phyloP scores from a whole-genome alignment of 2,888 invertebrate genomes.

The Lepidochitona cinerea region DNA sequence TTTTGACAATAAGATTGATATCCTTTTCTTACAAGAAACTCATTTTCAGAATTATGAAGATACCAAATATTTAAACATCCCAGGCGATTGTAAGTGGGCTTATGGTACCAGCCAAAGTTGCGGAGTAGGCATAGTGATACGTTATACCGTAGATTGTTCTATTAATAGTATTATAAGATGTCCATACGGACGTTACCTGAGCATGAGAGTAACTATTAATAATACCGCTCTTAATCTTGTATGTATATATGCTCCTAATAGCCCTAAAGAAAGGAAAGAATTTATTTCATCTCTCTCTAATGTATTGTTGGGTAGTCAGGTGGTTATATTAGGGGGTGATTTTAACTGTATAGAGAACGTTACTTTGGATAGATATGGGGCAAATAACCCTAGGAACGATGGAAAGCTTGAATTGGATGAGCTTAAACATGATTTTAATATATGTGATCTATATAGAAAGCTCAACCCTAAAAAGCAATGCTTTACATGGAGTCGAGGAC shows the following conservation, averaged over 20 bases:
- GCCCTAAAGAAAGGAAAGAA: not conserved
- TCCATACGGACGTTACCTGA: not conserved
- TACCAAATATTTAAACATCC: not conserved
- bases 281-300: not conserved
- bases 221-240: not conserved
- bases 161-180: not conserved
- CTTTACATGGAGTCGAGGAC: not conserved
- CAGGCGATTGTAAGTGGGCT: not conserved
- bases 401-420: conserved; percentile 9
- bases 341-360: conserved; percentile 24
- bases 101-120: not conserved
- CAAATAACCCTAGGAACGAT: conserved; percentile 9
- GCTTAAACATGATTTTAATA: conserved; percentile 15
- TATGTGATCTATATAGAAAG: conserved; percentile 18
- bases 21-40: not conserved
- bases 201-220: not conserved
- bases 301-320: not conserved
- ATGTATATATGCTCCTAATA: not conserved
- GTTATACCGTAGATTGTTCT: not conserved
- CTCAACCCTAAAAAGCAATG: conserved; percentile 10
- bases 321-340: conserved; percentile 21
- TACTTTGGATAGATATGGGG: conserved; percentile 18
- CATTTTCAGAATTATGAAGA: not conserved
- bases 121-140: not conserved
- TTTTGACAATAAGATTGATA: not conserved